Evolutionary conservation across 2,888 invertebrate species (phyloP).

Genomic region (Uropetala carovei): DNA sequence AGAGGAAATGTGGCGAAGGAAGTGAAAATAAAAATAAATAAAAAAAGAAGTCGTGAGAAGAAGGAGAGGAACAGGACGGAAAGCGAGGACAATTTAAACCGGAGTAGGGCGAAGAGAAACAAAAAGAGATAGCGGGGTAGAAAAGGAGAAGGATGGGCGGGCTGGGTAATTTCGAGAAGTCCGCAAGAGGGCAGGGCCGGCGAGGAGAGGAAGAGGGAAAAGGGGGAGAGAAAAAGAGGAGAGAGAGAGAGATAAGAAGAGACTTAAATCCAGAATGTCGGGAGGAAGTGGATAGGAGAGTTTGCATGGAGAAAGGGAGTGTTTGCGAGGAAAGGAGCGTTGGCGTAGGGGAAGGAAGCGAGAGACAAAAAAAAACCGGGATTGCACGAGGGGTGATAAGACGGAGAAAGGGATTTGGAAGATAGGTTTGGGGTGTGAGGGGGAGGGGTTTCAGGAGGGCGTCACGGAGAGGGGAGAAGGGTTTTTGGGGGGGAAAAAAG

Average conservation of each 20-base stretch:
- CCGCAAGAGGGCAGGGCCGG: background rate
- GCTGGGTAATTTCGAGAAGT: background rate
- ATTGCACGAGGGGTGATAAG: background rate
- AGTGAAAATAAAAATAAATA: no score
- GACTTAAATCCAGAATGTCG: slow-evolving; percentile 1
- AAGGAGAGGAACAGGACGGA: no score
- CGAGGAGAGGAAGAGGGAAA: background rate
- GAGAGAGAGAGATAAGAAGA: background rate
- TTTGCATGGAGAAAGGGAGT: background rate
- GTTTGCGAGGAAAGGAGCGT: background rate
- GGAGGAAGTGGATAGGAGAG: background rate
- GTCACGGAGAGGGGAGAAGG: background rate
- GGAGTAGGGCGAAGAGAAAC: background rate
- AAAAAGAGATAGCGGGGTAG: background rate
- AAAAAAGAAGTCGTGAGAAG: no score
- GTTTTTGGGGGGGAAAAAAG: background rate
- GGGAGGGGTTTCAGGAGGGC: background rate
- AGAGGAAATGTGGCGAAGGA: no score
- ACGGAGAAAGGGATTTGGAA: background rate
- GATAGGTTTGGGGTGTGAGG: no score
- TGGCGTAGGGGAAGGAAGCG: background rate
- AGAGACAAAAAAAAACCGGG: background rate
- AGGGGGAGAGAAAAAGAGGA: background rate
- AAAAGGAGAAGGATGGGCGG: no score
- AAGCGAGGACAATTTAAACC: no score